A percentile compares a stretch with the other conserved stretches of the same genome.
Conservation (phyloP, 2,888 invertebrate genomes). For the Oligia latruncula region DNA sequence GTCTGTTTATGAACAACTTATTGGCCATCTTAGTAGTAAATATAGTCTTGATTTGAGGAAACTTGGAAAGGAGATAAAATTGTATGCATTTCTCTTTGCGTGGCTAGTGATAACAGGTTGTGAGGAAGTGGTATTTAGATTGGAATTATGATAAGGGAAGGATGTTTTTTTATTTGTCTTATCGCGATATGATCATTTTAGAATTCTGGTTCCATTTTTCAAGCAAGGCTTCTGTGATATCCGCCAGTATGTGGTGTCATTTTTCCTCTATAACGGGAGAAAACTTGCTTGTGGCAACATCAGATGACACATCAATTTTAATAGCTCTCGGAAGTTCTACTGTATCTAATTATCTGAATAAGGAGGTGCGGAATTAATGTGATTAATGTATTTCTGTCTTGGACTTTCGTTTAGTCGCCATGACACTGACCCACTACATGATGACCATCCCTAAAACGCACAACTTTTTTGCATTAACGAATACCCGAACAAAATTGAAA, state of each 20-base stretch:
- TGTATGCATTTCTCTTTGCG: conserved; percentile 38
- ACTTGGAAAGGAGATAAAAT: conserved; percentile 41
- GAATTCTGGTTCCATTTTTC: conserved; percentile 36
- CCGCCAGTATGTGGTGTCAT: not conserved
- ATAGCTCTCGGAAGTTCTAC: conserved; percentile 35
- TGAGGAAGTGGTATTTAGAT: conserved; percentile 45
- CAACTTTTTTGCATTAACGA: not conserved
- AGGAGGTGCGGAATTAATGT: not conserved
- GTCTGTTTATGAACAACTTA: conserved; percentile 52
- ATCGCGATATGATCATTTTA: not conserved
- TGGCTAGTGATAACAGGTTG: conserved; percentile 40
- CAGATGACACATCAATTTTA: conserved; percentile 38
- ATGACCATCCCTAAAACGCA: not conserved
- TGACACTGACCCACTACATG: not conserved
- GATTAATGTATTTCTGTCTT: conserved; percentile 1
- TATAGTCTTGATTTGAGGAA: conserved; percentile 37
- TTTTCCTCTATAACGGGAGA: conserved; percentile 7
- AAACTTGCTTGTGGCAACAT: conserved; percentile 18
- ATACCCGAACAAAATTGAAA: conserved; percentile 15
- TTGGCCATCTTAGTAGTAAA: conserved; percentile 36
- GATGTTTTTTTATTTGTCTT: conserved; percentile 21
- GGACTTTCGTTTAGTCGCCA: conserved; percentile 7
- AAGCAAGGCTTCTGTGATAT: conserved; percentile 14
- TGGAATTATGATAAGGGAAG: conserved; percentile 36
- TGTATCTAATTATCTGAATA: conserved; percentile 21